phyloP scores from a whole-genome alignment of 2,797 vertebrate genomes.

The Dryobates pubescens region DNA sequence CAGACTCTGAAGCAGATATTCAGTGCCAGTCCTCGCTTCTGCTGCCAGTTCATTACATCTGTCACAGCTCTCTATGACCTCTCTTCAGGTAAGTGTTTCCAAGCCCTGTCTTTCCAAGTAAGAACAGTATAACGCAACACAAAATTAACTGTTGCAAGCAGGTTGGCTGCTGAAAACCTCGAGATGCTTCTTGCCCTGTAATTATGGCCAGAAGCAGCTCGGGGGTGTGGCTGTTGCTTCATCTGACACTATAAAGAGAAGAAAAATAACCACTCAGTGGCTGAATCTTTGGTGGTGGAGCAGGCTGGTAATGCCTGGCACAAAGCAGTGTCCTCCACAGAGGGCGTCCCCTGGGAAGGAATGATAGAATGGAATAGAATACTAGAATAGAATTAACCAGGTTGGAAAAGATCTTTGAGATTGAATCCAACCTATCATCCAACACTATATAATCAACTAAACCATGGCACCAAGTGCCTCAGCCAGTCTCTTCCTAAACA shows the following conservation, averaged over 20 bases:
- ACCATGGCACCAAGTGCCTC: too few relatives aligned
- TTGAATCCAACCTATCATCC: too few relatives aligned
- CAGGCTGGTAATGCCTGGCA: background rate
- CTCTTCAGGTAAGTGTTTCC: slow-evolving; percentile 78
- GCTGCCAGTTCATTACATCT: slow-evolving; percentile 95
- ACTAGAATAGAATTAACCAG: too few relatives aligned
- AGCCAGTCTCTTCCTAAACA: too few relatives aligned
- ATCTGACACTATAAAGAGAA: background rate
- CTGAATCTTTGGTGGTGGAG: background rate
- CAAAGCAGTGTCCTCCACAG: background rate
- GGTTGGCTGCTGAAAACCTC: background rate
- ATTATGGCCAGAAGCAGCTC: background rate
- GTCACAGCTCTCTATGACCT: slow-evolving; percentile 92
- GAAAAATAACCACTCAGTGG: background rate
- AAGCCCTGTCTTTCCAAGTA: background rate
- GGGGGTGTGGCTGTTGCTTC: background rate
- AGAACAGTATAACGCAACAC: accelerated
- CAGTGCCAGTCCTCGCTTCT: slow-evolving; percentile 93
- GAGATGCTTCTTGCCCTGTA: background rate
- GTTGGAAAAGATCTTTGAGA: too few relatives aligned
- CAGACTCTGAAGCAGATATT: slow-evolving; percentile 91
- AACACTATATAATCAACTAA: too few relatives aligned
- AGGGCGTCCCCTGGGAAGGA: background rate
- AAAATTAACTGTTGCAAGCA: background rate
- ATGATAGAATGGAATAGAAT: background rate